Conservation (phyloP, 2,888 invertebrate species). For the Sisyra nigra region DNA sequence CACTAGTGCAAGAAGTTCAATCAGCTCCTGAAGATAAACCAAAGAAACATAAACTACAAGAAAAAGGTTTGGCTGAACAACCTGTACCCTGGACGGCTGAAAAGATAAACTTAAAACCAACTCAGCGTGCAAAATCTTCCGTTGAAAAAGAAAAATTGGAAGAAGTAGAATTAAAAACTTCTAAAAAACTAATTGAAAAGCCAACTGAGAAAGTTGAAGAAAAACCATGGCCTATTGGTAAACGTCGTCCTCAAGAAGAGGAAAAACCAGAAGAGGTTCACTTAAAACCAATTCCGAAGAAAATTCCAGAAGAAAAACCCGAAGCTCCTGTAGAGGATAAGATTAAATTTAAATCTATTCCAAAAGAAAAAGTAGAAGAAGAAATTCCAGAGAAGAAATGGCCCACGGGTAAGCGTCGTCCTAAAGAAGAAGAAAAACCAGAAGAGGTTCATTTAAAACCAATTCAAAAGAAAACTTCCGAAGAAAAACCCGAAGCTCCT, state of each 20-base stretch:
- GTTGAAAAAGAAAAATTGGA: constrained; percentile 24
- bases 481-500: constrained; percentile 17
- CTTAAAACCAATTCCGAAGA: constrained; percentile 28
- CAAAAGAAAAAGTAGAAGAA: constrained; percentile 10
- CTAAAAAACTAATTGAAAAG: constrained; percentile 15
- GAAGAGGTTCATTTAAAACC: constrained; percentile 11
- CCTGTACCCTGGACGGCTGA: constrained; percentile 40
- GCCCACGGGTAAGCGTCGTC: constrained; percentile 12
- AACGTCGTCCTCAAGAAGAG: constrained; percentile 20
- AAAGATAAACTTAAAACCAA: constrained; percentile 37
- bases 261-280: constrained; percentile 29
- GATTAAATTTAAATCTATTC: constrained; percentile 13
- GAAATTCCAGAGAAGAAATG: constrained; percentile 15
- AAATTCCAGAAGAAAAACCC: constrained; percentile 18
- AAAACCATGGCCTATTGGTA: constrained; percentile 14
- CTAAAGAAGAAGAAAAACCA: constrained; percentile 12
- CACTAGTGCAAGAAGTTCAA: constrained; percentile 13
- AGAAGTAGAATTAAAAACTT: constrained; percentile 24
- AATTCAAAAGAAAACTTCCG: constrained; percentile 14
- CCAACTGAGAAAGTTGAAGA: constrained; percentile 17
- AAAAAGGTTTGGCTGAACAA: constrained; percentile 21
- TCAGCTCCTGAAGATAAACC: constrained; percentile 13
- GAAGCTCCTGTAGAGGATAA: constrained; percentile 19
- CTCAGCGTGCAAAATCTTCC: constrained; percentile 27
- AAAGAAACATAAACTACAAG: constrained; percentile 18